Base-by-base conservation (phyloP, 1,140 invertebrate genomes). In the Diprion similis region DNA sequence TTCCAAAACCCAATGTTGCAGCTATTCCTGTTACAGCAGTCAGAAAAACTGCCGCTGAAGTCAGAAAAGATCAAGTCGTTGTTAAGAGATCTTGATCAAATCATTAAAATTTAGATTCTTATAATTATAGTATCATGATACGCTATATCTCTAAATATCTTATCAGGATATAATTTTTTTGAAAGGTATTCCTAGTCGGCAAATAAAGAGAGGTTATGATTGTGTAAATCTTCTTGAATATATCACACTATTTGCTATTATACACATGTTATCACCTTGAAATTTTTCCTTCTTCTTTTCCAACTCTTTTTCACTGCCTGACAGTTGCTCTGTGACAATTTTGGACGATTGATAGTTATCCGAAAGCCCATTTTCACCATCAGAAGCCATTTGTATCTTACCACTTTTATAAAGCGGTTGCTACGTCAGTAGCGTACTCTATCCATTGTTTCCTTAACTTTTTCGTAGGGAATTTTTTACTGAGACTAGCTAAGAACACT, bases 1-100 rank as follows among this genome's bases (percentile, higher is more conserved):
- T 90, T 11, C 93, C 91, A 89, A 98, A 98, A 3, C 96, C 96
- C 81, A 94, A 89, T 10, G 96, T 76, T 1, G 95, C 90, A 6
- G 96, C 96, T 46, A 95, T 88, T 65, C 95, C 94, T 66, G 95
- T 92, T 13, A 97, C 90, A 45, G 92, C 87, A 1, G 92, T 90
- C 45, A 98, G 83, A 85, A 97, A 97, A 67, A 94, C 86, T 66
- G 90, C 91, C 82, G 24, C 24, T 17, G 51, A 13, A 15, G 9
- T 17, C 11, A 13, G 15, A 51, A 51, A 8, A 17, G 11, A 8
- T 15, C 6, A 8, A 59, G 9, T 59, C 24, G 51, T 15, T 9
- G 0, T 13, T 59, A 6, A 13, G 51, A 59, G 4, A 17, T 59
- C 0, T 59, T 59, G 11, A 17, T 59, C 9, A 9, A 17, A 15